These are phyloP conservation scores for Acanthococcus lagerstroemiae DNA, from an alignment of 2,888 invertebrate species.

Conservation along the genomic window DNA sequence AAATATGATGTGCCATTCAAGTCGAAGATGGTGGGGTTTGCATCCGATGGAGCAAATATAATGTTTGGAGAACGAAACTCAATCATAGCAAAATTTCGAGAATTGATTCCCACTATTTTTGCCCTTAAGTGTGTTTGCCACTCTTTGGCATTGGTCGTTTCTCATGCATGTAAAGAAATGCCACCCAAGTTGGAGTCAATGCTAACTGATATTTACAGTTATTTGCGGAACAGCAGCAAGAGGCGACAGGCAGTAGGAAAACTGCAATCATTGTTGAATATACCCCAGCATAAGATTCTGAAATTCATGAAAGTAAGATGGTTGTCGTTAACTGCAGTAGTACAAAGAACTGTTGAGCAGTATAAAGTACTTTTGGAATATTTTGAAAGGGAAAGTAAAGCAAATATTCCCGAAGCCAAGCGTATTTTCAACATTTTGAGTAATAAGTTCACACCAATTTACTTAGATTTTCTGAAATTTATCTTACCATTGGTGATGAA, in stretches of 20 bases:
- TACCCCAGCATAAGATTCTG: conserved; percentile 34
- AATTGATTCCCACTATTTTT: conserved; percentile 33
- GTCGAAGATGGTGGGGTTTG: conserved; percentile 35
- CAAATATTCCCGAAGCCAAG: conserved; percentile 7
- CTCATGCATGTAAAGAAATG: conserved; percentile 30
- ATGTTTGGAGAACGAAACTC: conserved; percentile 35
- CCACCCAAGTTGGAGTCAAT: conserved; percentile 31
- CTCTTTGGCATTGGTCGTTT: conserved; percentile 32
- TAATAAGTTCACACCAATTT: neutral
- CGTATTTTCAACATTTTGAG: neutral
- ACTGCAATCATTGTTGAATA: conserved; percentile 38
- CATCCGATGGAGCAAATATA: conserved; percentile 35
- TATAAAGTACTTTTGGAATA: conserved; percentile 33
- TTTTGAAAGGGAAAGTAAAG: conserved; percentile 12
- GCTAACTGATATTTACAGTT: conserved; percentile 38
- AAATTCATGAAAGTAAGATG: conserved; percentile 32
- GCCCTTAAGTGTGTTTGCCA: conserved; percentile 34
- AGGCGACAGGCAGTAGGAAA: conserved; percentile 36
- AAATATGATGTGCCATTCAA: conserved; percentile 33
- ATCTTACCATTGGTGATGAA: neutral
- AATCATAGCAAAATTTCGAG: conserved; percentile 28
- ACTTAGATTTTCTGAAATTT: conserved; percentile 7
- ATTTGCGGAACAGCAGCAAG: conserved; percentile 39
- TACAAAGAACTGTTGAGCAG: conserved; percentile 33
- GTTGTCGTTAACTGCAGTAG: conserved; percentile 32